phyloP scores from a whole-genome alignment of 23 tunicate genomes.

The Diplosoma virens region DNA sequence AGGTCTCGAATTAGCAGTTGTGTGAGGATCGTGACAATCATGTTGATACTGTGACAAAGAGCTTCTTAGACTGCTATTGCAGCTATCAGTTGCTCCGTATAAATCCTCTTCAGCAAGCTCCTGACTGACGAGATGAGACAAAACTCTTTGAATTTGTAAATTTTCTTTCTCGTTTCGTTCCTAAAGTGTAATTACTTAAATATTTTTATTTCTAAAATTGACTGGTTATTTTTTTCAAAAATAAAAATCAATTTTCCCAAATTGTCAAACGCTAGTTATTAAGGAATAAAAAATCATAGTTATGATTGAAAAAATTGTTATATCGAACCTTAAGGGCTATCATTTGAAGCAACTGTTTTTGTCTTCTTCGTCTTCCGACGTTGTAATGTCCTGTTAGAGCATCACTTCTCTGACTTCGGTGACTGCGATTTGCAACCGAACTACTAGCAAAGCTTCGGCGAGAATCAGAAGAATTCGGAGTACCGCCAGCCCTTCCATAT shows the following conservation, averaged over 20 bases:
- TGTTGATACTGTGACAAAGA: background rate
- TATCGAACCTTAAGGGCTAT: conserved; percentile 11
- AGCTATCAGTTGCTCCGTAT: background rate
- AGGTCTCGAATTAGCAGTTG: background rate
- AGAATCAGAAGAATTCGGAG: conserved; percentile 46
- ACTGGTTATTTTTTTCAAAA: too few relatives aligned
- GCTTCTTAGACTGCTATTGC: conserved; percentile 14
- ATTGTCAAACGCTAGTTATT: too few relatives aligned
- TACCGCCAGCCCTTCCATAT: background rate
- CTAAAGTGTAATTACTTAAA: too few relatives aligned
- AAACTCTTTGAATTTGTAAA: conserved; percentile 4
- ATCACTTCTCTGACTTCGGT: conserved; percentile 57
- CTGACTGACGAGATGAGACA: conserved; percentile 10
- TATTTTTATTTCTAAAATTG: too few relatives aligned
- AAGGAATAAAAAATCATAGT: too few relatives aligned
- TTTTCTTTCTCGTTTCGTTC: conserved; percentile 16
- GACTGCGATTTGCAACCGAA: conserved; percentile 45
- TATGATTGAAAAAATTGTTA: background rate
- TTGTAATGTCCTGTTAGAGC: conserved; percentile 60
- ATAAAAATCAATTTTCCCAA: too few relatives aligned
- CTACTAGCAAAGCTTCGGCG: conserved; percentile 40
- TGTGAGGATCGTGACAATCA: too few relatives aligned
- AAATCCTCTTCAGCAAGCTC: background rate
- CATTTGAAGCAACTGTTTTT: conserved; percentile 52
- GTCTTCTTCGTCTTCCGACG: conserved; percentile 24